Evolutionary conservation across 2,888 invertebrate species (phyloP).

Genomic region (Pogonocherus hispidulus): DNA sequence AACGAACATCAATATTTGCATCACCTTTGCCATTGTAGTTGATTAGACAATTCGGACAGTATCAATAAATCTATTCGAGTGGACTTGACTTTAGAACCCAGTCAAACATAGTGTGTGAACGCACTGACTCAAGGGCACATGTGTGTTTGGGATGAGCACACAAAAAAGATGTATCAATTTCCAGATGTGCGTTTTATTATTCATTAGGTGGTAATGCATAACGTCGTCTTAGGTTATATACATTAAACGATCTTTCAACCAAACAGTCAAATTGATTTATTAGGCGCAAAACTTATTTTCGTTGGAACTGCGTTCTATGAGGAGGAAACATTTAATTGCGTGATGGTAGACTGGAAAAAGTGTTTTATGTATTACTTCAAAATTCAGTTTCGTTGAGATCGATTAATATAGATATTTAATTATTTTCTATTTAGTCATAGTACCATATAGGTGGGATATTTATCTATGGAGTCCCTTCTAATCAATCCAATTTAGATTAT

Average conservation of each 20-base stretch:
- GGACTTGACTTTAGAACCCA: slow-evolving; percentile 27
- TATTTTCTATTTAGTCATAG: too few relatives aligned
- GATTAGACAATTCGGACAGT: slow-evolving; percentile 1
- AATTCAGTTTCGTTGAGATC: neutral
- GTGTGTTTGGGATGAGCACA: slow-evolving; percentile 19
- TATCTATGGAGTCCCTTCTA: too few relatives aligned
- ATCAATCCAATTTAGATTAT: too few relatives aligned
- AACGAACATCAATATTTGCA: slow-evolving; percentile 25
- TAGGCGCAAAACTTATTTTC: neutral
- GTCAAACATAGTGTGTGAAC: slow-evolving; percentile 17
- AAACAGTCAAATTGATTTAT: slow-evolving; percentile 15
- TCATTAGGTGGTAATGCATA: slow-evolving; percentile 30
- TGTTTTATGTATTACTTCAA: neutral
- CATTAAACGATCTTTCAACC: slow-evolving; percentile 20
- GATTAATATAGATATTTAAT: too few relatives aligned
- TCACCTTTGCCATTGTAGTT: slow-evolving; percentile 8
- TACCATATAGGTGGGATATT: too few relatives aligned
- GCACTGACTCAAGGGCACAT: slow-evolving; percentile 35
- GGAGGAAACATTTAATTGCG: neutral
- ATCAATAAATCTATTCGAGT: slow-evolving; percentile 9
- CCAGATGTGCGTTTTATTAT: slow-evolving; percentile 38
- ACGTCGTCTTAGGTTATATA: neutral
- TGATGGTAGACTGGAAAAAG: neutral
- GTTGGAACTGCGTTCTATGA: neutral
- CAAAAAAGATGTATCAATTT: slow-evolving; percentile 38